Evolutionary conservation across 2,888 invertebrate species (phyloP), one percentile per base, ranked within the genome.

Genomic region (Pyrgus malvae): DNA sequence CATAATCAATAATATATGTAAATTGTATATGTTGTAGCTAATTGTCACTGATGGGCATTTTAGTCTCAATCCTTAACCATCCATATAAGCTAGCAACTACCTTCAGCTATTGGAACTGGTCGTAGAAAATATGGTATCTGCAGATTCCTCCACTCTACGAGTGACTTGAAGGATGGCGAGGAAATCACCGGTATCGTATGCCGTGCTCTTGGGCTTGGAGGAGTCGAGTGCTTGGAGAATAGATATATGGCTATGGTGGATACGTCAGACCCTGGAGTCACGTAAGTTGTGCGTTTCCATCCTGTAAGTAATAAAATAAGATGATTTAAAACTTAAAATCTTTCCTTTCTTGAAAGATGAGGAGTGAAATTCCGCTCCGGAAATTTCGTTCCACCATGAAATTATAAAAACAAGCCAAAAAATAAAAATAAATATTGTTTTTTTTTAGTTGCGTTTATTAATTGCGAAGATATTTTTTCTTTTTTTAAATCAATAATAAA

Each of bases 141-240:
- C 12, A 55, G 49, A 25, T 38, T 53, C 25, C 42, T 46, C 60
- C 57, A 60, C 31, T 62, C 57, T 0, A 54, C 17, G 33, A 53
- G n/a, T 9, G 56, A 49, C 12, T 42, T 58, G 62, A 56, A 63
- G 1, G 55, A 7, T 2, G 62, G 62, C 21, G 53, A 53, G 5
- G 57, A 49, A 2, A 62, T 35, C 8, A 62, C 11, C 6, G 63
- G 63, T 4, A 62, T 58, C 1, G 45, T 50, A 1, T 55, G 60
- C 8, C 23, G 35, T 7, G 27, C 11, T n/a, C n/a, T n/a, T 2
- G 19, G 1, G 8, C 14, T 27, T 5, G 48, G 19, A 1, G 3
- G 19, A 1, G 5, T 2, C 0, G 6, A 7, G 2, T 16, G 16
- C 27, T 5, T 14, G 11, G 37, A 37, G 48, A 48, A 48, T 2